Percentiles rank a stretch among this genome's conserved stretches.
Conservation (phyloP, 2,797 vertebrate species). For the Oryzias dopingdopingensis region DNA sequence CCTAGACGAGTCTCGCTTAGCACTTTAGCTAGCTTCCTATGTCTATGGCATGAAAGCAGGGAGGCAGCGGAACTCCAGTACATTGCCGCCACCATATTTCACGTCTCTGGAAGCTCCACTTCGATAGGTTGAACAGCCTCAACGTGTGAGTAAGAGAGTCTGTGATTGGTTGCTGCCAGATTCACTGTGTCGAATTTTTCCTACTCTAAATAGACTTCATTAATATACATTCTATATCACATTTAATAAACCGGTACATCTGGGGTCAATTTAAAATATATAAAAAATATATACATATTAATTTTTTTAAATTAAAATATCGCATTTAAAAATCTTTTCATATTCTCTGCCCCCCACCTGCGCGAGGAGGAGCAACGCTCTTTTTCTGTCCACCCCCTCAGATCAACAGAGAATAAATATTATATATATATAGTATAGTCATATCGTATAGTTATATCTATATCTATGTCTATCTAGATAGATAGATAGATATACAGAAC, state of each 20-base stretch:
- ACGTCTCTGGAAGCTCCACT: conserved; percentile 26
- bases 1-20: conserved; percentile 69
- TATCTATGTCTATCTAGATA: too few species aligned
- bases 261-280: too few species aligned
- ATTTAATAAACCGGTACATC: neutral
- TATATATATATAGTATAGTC: too few species aligned
- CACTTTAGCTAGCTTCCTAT: conserved; percentile 65
- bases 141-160: conserved; percentile 17
- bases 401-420: too few species aligned
- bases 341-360: too few species aligned
- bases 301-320: too few species aligned
- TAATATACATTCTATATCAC: neutral
- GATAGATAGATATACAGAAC: too few species aligned
- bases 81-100: conserved; percentile 71
- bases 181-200: conserved; percentile 26
- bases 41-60: conserved; percentile 66
- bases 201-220: neutral
- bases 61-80: conserved; percentile 74
- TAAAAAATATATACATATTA: too few species aligned
- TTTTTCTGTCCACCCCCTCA: too few species aligned
- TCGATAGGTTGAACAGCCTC: conserved; percentile 36
- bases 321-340: too few species aligned
- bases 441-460: too few species aligned
- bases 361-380: too few species aligned
- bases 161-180: conserved; percentile 46